Evolutionary conservation across 30 jellyfish, hydroid and myxozoan species (phyloP), one percentile per base, ranked within the genome.

Genomic region (Rhopilema esculentum): DNA sequence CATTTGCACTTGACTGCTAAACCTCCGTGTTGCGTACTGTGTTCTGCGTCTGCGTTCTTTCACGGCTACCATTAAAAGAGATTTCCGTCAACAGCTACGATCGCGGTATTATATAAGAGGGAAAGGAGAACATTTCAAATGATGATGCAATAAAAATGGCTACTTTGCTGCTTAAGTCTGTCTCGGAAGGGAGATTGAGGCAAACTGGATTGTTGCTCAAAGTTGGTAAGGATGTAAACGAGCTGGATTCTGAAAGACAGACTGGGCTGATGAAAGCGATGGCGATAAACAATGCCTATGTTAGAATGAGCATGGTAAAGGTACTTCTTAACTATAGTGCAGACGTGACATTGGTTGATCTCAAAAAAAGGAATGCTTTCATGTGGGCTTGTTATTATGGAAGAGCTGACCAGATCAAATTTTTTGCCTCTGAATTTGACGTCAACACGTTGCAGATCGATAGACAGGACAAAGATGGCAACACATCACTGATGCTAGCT

Each of bases 371-470:
- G 49, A 85, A 85, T 66, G 94, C 88, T 0, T 85, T 85, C 77
- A 65, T 75, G 88, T 85, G 88, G 88, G 94, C 88, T 24, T 85
- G 94, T 29, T 66, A 63, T 27, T 69, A 31, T 49, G 94, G 94
- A 24, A 33, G 94, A 64, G 78, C 18, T 19, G 69, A 48, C 8
- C 88, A 78, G 48, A 61, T 85, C 16, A 85, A 85, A 65, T 85
- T 53, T 22, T 50, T 85, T 52, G 22, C 67, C 1, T 21, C 94
- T 18, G n/a, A 29, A 20, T 66, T 77, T 52, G 94, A 85, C 78
- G 23, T 85, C 16, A 73, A 63, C 30, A 18, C 88, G 22, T 24
- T 85, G 85, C 83, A 30, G 69, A 6, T 85, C 33, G 94, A 85
- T 64, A 52, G 70, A 0, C 83, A 73, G 64, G 94, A 85, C 75